Evolutionary conservation across 1,140 invertebrate species (phyloP), one percentile per base, ranked within the genome.

Genomic region (Drosophila baimaii): DNA sequence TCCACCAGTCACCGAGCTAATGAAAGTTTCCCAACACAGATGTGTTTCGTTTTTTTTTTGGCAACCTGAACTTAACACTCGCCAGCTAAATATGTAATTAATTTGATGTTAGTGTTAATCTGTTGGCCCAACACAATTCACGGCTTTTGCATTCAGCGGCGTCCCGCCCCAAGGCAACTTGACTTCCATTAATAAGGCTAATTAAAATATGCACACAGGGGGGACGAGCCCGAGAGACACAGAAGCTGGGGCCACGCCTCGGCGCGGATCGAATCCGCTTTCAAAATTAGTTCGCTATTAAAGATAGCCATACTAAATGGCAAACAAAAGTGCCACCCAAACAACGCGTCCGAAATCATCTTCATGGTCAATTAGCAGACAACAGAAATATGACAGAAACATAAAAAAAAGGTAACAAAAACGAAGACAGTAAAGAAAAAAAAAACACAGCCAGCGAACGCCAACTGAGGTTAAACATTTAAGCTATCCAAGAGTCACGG

Each of bases 311-410:
- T 21, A 74, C 84, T 89, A 88, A 88, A 83, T 89, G 84, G 72
- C 83, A 83, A 88, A 84, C 77, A 84, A 79, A 73, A 77, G 83
- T 86, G 75, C 82, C 82, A 79, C 79, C 83, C 82, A 79, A 83
- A 69, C 77, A 55, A 77, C 44, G 54, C 46, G 21, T n/a, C 59
- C 51, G 71, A 58, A 71, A 37, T 37, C 62, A 75, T 68, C 68
- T 89, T 88, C 83, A 88, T 79, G 83, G 83, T 82, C 83, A 88
- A 88, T 88, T 88, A 88, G 80, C 83, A 89, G 83, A 68, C 83
- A 68, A 89, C 73, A 77, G 76, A 89, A 80, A 86, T 73, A 33
- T 71, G 66, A 71, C 65, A 72, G n/a, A 71, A 56, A 69, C 19
- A 33, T 31, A 63, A 64, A 58, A 39, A 57, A 31, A 31, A 57